Evolutionary conservation across 2,888 invertebrate genomes (phyloP), one percentile per base, ranked within the genome.

Genomic region (Erebia aethiops): DNA sequence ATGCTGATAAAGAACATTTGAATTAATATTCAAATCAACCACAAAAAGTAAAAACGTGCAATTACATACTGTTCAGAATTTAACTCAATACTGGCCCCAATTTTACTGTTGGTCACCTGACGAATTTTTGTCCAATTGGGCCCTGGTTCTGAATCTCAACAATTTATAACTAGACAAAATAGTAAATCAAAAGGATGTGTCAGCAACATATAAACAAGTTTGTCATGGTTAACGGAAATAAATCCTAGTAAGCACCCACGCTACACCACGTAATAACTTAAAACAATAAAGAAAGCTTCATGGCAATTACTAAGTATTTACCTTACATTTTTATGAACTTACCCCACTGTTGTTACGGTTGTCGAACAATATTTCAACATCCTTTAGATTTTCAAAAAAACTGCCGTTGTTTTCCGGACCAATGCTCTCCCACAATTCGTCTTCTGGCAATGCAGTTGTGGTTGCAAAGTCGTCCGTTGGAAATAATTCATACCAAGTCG

Each of bases 291-390:
- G 14, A 5, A n/a, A 52, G n/a, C 8, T 52, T 2, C n/a, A 8
- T 52, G 51, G n/a, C 8, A 16, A 21, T 10, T 56, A 56, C n/a
- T n/a, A 5, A 56, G 11, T 21, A 56, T 56, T 18, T 56, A 56
- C 13, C 1, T 21, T 10, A 18, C 14, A 69, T 56, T 56, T 14
- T 18, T 58, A 18, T 18, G 56, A 26, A 81, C 88, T 84, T 76
- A 92, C 92, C 76, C 82, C 81, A 70, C 73, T 82, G 26, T 73
- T 79, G 76, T 80, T 82, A 14, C 74, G 74, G 67, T 80, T 81
- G 60, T 87, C 88, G 81, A 94, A 94, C 69, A 94, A 76, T 49
- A 93, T 86, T 71, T 94, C 94, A 0, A 94, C 94, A 72, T 94
- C 94, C 58, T 90, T 87, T 49, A 93, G 77, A 71, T 89, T 90